These are phyloP conservation scores for Melitaea cinxia DNA, from an alignment of 1,140 invertebrate genomes.

Conservation along the genomic window DNA sequence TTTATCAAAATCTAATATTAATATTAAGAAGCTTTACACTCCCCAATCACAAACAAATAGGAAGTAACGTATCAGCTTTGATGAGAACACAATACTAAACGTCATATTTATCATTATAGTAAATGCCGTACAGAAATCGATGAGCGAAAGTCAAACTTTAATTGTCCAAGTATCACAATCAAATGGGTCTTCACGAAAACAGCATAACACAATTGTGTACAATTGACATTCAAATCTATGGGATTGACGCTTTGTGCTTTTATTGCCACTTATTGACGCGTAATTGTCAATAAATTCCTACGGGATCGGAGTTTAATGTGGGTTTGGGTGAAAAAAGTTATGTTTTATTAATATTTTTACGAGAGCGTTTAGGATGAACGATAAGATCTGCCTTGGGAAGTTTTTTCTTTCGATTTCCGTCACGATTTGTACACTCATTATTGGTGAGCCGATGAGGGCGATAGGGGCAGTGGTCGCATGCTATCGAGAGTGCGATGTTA, in stretches of 20 bases:
- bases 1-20: not conserved
- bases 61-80: slow-evolving; percentile 56
- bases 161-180: slow-evolving; percentile 74
- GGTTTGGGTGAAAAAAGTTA: slow-evolving; percentile 81
- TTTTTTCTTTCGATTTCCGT: slow-evolving; percentile 81
- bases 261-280: slow-evolving; percentile 79
- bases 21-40: too few relatives aligned
- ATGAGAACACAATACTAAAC: slow-evolving; percentile 65
- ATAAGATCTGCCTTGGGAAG: slow-evolving; percentile 78
- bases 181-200: slow-evolving; percentile 77
- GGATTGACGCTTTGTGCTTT: slow-evolving; percentile 78
- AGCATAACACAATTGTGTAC: slow-evolving; percentile 78
- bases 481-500: slow-evolving; percentile 70
- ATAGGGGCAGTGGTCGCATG: slow-evolving; percentile 78
- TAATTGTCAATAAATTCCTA: slow-evolving; percentile 81
- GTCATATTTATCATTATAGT: slow-evolving; percentile 73
- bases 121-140: slow-evolving; percentile 62
- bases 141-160: slow-evolving; percentile 72
- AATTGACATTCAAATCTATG: slow-evolving; percentile 81
- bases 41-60: slow-evolving; percentile 13
- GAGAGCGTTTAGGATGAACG: slow-evolving; percentile 76
- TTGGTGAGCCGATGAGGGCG: slow-evolving; percentile 76
- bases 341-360: slow-evolving; percentile 82
- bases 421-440: slow-evolving; percentile 80
- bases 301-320: slow-evolving; percentile 79